Conservation (phyloP, 2,113 vertebrate genomes). For the Indri indri region DNA sequence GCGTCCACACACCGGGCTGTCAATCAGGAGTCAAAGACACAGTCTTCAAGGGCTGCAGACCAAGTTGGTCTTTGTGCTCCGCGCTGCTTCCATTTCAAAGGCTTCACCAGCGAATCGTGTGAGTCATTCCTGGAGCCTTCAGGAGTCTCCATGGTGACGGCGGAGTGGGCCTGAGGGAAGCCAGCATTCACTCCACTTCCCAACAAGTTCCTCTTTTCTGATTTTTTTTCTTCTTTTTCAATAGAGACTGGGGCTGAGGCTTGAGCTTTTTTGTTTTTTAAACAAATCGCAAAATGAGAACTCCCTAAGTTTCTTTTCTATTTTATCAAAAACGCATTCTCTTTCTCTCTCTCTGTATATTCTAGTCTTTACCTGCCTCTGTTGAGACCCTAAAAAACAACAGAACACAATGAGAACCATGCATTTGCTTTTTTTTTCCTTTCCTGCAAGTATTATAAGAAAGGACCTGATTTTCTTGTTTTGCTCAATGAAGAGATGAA, state of each 20-base stretch:
- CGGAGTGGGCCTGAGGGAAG: constrained; percentile 49
- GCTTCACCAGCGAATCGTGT: constrained; percentile 55
- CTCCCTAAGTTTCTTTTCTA: constrained; percentile 18
- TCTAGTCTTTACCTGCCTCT: constrained; percentile 28
- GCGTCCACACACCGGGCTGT: neutral
- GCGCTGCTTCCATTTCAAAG: constrained; percentile 78
- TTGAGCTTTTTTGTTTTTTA: constrained; percentile 43
- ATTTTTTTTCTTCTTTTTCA: neutral
- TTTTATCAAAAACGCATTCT: neutral
- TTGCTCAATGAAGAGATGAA: neutral
- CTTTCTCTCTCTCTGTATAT: neutral
- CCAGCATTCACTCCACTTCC: constrained; percentile 55
- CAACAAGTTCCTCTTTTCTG: constrained; percentile 56
- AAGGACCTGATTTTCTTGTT: neutral
- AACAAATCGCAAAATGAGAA: constrained; percentile 46
- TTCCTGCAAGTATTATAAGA: constrained; percentile 4
- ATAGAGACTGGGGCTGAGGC: neutral
- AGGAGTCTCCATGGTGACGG: constrained; percentile 83
- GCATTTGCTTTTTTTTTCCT: neutral
- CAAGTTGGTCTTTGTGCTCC: constrained; percentile 56
- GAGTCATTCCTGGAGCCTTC: constrained; percentile 78
- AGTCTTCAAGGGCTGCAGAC: constrained; percentile 49
- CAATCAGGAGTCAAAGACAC: constrained; percentile 48
- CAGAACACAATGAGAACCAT: neutral
- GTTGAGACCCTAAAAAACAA: neutral